A percentile compares a stretch with the other conserved stretches of the same genome.
Conservation (phyloP, 2,888 invertebrate genomes). For the Cetonia aurata region DNA sequence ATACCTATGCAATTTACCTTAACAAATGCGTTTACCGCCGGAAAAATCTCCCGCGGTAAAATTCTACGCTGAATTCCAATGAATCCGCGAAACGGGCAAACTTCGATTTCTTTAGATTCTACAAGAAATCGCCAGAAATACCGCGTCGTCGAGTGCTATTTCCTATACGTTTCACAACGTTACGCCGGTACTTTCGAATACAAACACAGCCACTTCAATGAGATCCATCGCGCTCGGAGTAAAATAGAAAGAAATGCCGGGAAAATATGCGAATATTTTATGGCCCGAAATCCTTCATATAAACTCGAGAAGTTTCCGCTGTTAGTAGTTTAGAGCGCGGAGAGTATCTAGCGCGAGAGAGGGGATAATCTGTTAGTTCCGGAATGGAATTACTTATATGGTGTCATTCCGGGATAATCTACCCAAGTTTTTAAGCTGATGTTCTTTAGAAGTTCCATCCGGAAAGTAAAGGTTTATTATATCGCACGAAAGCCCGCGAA, state of each 20-base stretch:
- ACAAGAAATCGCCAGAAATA: not conserved
- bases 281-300: slow-evolving; percentile 10
- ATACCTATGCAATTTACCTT: not conserved
- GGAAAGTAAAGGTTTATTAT: slow-evolving; percentile 6
- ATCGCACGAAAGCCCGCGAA: not conserved
- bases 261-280: slow-evolving; percentile 22
- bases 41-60: not conserved
- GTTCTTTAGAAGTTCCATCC: slow-evolving; percentile 1
- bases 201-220: not conserved
- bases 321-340: slow-evolving; percentile 9
- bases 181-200: slow-evolving; percentile 10
- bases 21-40: not conserved
- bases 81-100: not conserved
- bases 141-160: not conserved
- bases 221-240: slow-evolving; percentile 1
- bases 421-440: slow-evolving; percentile 17
- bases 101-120: slow-evolving; percentile 8
- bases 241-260: slow-evolving; percentile 3
- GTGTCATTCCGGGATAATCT: slow-evolving; percentile 20
- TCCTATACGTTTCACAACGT: not conserved
- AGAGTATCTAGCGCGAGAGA: slow-evolving; percentile 9
- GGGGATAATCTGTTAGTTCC: slow-evolving; percentile 22
- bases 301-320: slow-evolving; percentile 19
- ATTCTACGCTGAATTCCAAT: not conserved
- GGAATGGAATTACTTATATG: slow-evolving; percentile 19